Evolutionary conservation across 1,140 invertebrate species (phyloP).

Genomic region (Neodiprion virginianus): DNA sequence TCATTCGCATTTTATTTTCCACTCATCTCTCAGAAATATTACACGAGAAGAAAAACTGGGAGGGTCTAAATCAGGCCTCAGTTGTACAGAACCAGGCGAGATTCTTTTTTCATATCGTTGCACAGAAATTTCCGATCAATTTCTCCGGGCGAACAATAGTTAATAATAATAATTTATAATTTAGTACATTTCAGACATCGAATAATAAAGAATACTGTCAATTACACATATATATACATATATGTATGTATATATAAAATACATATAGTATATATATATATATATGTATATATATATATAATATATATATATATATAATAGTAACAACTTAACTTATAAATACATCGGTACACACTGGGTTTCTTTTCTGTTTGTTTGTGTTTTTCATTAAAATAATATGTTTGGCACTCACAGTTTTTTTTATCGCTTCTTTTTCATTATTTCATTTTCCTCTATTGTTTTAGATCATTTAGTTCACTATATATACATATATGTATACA

Average conservation of each 20-base stretch:
- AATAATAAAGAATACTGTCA: slow-evolving; percentile 36
- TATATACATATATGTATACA: slow-evolving; percentile 12
- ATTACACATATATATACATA: too few species aligned
- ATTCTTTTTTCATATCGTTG: too few species aligned
- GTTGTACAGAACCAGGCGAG: too few species aligned
- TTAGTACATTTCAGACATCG: slow-evolving; percentile 52
- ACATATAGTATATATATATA: too few species aligned
- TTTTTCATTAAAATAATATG: slow-evolving; percentile 39
- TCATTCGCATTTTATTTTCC: too few species aligned
- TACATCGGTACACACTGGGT: slow-evolving; percentile 51
- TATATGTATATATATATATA: too few species aligned
- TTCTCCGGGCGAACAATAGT: neutral
- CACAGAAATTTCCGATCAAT: neutral
- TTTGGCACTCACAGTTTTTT: slow-evolving; percentile 55
- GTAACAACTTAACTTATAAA: slow-evolving; percentile 38
- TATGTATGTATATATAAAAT: too few species aligned
- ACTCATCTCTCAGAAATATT: too few species aligned
- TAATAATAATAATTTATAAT: slow-evolving; percentile 56
- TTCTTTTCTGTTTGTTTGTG: slow-evolving; percentile 33
- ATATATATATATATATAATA: too few species aligned
- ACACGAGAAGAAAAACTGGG: too few species aligned
- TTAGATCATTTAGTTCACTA: neutral
- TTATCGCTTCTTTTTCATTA: slow-evolving; percentile 19
- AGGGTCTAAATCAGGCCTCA: too few species aligned
- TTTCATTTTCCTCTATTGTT: too few species aligned